Evolutionary conservation across 1,140 invertebrate species (phyloP), one percentile per base, ranked within the genome.

Genomic region (Musca vetustissima): DNA sequence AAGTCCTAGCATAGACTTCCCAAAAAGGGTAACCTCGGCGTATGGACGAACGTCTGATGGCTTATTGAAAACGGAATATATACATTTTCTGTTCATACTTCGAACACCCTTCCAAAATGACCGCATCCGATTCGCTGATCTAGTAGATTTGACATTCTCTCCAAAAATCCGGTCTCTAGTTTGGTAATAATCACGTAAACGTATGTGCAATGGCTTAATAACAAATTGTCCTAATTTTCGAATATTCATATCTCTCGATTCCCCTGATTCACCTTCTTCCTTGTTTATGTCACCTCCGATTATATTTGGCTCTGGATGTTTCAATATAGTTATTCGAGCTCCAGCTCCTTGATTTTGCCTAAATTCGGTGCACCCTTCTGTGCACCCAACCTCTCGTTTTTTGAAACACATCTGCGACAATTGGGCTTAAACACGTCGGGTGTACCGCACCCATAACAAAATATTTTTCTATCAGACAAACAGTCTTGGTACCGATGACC

Each of bases 401-500:
- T 43, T 43, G 61, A 36, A 13, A 2, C 14, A 13, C 64, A 66
- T 48, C 17, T 49, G 13, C n/a, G 11, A 66, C 64, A 66, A 15
- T 47, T 48, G 9, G 64, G 64, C 48, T 66, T 66, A 49, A 48
- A 66, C 2, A 28, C 22, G 2, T 47, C 22, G 4, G 36, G 21
- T 11, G 43, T 28, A 36, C 64, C 64, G 17, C 64, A 66, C 4
- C 64, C 64, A 49, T 49, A 66, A 25, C 64, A 66, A 66, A 66
- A 66, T 4, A 66, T 22, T n/a, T 8, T 65, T 11, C 21, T 32
- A 8, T 67, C 59, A 13, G 25, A 17, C 1, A 25, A 11, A 9
- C 71, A 72, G 19, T 72, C 53, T 1, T 70, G 59, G 25, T 70
- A 67, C 7, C 65, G 14, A 25, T 70, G 69, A 2, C 69, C 71